Base-by-base conservation (phyloP, 2,888 invertebrate genomes). In the Dascillus cervinus region DNA sequence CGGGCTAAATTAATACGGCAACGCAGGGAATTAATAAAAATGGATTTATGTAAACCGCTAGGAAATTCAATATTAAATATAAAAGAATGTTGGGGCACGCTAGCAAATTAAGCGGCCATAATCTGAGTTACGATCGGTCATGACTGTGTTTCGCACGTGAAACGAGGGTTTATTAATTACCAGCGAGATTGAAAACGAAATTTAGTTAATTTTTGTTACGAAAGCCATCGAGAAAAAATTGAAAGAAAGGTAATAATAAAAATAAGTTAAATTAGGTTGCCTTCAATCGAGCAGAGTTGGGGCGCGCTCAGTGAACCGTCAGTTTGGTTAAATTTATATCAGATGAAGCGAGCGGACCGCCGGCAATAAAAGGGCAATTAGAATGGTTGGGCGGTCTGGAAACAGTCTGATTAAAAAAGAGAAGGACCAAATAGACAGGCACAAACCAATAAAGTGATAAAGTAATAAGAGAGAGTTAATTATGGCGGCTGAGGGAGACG, bases 381-480 rank as follows among this genome's bases (percentile, higher is more conserved):
- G 58, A 56, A 58, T 55, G 59, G 59, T 55, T 58, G 61, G 58
- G 55, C 59, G 60, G 58, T 59, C 54, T 60, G 59, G 57, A 56
- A 60, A 60, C 60, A 59, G 59, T 54, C 55, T 61, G 61, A 61
- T 62, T 62, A 62, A 62, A 62, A 62, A 62, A 62, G 61, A 62
- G 60, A 62, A 58, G 58, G 58, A 56, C 58, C 56, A 57, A 58
- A 58, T 55, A 58, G 60, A 59, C 59, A 57, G 56, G 57, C 60
- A 58, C 61, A 62, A 61, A 61, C 61, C 61, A 62, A 62, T 61
- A 63, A 61, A 61, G 62, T 62, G 61, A 61, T 62, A 61, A 40
- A 40, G 40, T 37, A 39, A 39, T 39, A 39, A 58, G 59, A 58
- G 58, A 58, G 56, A 61, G 58, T 62, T 62, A 62, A 62, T 62